Percentiles rank a stretch among this genome's conserved stretches.
Evolutionary conservation across 2,113 vertebrate species (phyloP).

Genomic region (Mixornis gularis): DNA sequence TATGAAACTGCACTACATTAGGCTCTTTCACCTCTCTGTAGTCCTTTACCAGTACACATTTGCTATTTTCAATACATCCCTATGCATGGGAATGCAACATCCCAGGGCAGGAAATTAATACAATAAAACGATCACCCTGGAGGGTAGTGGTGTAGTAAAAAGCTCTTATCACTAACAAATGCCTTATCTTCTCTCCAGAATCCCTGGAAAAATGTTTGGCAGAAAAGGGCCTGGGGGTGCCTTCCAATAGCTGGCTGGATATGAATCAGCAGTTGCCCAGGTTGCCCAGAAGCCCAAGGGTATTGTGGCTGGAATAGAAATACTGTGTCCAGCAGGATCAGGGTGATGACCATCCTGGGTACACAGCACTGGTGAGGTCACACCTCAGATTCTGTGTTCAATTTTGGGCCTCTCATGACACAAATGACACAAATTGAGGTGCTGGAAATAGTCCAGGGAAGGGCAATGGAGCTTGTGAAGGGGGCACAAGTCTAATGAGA

Average conservation of each 20-base stretch:
- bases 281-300: background rate
- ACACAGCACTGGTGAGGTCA: background rate
- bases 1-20: background rate
- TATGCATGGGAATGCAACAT: background rate
- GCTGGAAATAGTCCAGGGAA: background rate
- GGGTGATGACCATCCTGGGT: background rate
- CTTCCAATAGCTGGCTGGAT: accelerated
- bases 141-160: background rate
- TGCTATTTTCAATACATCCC: background rate
- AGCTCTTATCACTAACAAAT: background rate
- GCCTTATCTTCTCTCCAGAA: background rate
- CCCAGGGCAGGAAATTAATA: background rate
- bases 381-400: background rate
- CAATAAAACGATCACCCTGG: background rate
- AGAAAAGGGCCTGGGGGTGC: background rate
- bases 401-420: background rate
- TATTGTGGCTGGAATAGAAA: background rate
- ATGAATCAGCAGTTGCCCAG: background rate
- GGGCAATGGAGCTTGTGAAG: background rate
- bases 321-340: background rate
- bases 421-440: background rate
- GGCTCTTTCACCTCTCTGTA: background rate
- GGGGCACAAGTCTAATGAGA: background rate
- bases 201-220: background rate
- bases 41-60: background rate